Evolutionary conservation across 1,140 invertebrate species (phyloP), one percentile per base, ranked within the genome.

Genomic region (Reticulitermes speratus): DNA sequence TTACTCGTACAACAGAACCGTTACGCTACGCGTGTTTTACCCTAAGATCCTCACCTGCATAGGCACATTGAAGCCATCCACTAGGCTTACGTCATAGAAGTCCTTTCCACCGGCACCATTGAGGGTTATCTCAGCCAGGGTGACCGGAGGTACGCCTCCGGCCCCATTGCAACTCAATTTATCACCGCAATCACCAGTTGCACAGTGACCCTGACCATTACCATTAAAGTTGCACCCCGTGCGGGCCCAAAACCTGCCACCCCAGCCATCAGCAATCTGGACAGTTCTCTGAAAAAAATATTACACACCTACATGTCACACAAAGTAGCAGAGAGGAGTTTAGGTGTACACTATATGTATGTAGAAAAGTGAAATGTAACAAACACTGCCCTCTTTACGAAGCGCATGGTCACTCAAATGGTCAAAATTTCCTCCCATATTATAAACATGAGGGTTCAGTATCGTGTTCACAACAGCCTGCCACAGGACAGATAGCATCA

Each of bases 31-130:
- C 38, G 38, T 38, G 38, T 5, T 38, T 59, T 1, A 59, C 55
- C 55, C 21, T 23, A 65, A n/a, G 8, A 19, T 65, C 1, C 19
- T 65, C 23, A 86, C 85, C 65, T 30, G 38, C 5, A 69, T 21
- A 30, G 84, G 85, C 2, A 92, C 85, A 87, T 92, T 92, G 87
- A 88, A 92, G 23, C 91, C 91, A 88, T 92, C 91, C 32, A 92
- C 91, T 48, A 92, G 87, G 44, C 91, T 91, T 75, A 92, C 88
- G 85, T 92, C 91, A 86, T 92, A 92, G 87, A 89, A 92, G 88
- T 92, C 91, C 21, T 90, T 87, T 83, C 90, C 83, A 21, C 86
- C 84, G n/a, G 89, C 85, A 30, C 89, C 90, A 84, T 89, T 89
- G 45, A 92, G 88, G 0, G 91, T 92, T 52, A 92, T 90, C 88